These are phyloP conservation scores for Nomada fabriciana DNA, from an alignment of 2,888 invertebrate species.

Conservation along the genomic window DNA sequence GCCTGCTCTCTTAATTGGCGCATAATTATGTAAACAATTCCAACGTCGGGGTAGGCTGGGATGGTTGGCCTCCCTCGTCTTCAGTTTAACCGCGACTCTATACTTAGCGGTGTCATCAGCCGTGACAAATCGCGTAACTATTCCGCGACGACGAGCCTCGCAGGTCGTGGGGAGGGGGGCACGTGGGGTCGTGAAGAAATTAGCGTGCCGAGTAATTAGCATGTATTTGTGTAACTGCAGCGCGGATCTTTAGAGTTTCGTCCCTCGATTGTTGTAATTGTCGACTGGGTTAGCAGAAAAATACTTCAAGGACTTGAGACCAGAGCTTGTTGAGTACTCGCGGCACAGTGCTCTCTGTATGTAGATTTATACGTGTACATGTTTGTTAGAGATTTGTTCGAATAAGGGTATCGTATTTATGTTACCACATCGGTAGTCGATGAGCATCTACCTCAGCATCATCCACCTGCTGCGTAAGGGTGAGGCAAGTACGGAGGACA, in stretches of 20 bases:
- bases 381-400: no score
- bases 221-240: constrained; percentile 23
- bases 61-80: constrained; percentile 4
- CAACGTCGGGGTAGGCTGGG: constrained; percentile 56
- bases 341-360: no score
- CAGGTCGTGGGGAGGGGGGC: neutral
- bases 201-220: constrained; percentile 50
- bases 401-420: no score
- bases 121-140: constrained; percentile 58
- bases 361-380: neutral
- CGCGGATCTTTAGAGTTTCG: neutral
- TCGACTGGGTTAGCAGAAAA: constrained; percentile 5
- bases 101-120: constrained; percentile 59
- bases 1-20: constrained; percentile 81
- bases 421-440: no score
- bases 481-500: no score
- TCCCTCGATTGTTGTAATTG: constrained; percentile 3
- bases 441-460: no score
- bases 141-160: constrained; percentile 22
- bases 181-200: constrained; percentile 48
- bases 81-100: constrained; percentile 52
- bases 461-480: no score
- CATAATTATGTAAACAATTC: constrained; percentile 83
- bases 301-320: neutral
- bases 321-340: neutral